Percentiles rank a stretch among this genome's conserved stretches.
These are phyloP conservation scores for Chinchilla lanigera DNA, from an alignment of 2,113 vertebrate genomes.

Conservation along the genomic window DNA sequence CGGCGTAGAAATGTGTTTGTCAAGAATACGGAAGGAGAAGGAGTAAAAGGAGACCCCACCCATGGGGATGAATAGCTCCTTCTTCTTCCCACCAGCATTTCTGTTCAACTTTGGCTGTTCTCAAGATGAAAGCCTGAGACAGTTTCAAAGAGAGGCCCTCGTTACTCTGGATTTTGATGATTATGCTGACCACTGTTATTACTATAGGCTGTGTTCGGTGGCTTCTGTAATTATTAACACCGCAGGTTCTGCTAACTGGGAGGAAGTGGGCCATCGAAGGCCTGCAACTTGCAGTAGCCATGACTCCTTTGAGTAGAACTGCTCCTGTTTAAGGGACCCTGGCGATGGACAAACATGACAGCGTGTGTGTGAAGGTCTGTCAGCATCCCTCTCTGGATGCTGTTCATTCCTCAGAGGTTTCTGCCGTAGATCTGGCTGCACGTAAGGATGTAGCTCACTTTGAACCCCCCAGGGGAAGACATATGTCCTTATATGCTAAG, in stretches of 20 bases:
- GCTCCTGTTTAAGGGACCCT: neutral
- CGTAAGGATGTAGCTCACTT: neutral
- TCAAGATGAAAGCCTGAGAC: neutral
- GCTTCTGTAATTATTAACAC: neutral
- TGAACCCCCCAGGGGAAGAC: neutral
- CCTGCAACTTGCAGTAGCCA: rapidly evolving
- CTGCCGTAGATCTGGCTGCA: neutral
- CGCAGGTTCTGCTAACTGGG: neutral
- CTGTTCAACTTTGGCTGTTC: neutral
- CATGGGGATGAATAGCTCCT: neutral
- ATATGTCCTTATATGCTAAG: neutral
- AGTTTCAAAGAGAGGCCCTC: neutral
- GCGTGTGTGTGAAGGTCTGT: neutral
- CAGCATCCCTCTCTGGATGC: neutral
- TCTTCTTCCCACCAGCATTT: neutral
- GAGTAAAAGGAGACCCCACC: neutral
- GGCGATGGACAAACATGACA: neutral
- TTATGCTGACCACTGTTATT: neutral
- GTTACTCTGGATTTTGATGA: neutral
- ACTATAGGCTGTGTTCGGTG: neutral
- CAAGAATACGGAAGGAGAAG: neutral
- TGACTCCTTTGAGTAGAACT: neutral
- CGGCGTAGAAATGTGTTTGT: neutral
- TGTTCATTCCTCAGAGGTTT: too few species aligned
- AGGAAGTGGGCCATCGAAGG: neutral